Evolutionary conservation across 2,113 vertebrate species (phyloP), one percentile per base, ranked within the genome.

Genomic region (Pteropus alecto): DNA sequence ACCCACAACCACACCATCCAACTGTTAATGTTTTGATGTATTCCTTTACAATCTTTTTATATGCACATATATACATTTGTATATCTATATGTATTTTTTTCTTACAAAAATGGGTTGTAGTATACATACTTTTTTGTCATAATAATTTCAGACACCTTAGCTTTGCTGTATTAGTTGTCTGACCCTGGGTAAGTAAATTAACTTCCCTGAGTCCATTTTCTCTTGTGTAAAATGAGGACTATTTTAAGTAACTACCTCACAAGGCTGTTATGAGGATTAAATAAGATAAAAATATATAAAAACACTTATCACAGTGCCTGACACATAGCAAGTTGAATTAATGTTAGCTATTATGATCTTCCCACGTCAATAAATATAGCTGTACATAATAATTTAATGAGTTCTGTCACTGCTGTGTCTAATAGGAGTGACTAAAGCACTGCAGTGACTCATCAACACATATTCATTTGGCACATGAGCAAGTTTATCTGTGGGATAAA

Each of bases 261-360:
- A 70, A 21, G 15, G 90, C 76, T 95, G 86, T 92, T 95, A 68
- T 60, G 41, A 93, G 78, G 74, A 93, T 92, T 94, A 85, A 88
- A 85, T 94, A 63, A 96, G 61, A 97, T 93, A 86, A 94, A 97
- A 93, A 97, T 85, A 94, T 48, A 89, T 63, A 96, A 88, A 93
- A 85, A 74, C 43, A 85, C 77, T 87, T 82, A 61, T 60, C 79
- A 79, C 48, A 86, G 73, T 87, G 73, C 61, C 77, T 96, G 88
- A 93, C 76, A 94, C 26, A 65, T 46, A 76, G 38, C 43, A 96
- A 93, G 65, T 46, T 73, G 87, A 96, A 96, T 90, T 95, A 91
- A 95, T 89, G 78, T 63, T 78, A 89, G 83, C 61, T 93, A 70
- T 88, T 87, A 92, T 74, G 87, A 89, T 74, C 79, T 79, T 93